Evolutionary conservation across 2,888 invertebrate genomes (phyloP).

Genomic region (Leucoma salicis): DNA sequence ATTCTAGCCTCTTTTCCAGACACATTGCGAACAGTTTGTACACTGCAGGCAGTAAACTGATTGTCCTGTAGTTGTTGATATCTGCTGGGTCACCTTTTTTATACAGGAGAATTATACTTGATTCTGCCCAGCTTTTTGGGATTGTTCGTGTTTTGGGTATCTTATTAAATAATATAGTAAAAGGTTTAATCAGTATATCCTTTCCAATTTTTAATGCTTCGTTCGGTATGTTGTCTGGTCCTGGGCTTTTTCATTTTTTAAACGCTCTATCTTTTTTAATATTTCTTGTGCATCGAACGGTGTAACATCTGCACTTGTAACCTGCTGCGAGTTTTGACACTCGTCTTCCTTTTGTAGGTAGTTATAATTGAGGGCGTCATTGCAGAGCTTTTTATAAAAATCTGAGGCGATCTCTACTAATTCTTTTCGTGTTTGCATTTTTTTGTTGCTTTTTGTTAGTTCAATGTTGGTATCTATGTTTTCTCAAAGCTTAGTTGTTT

Average conservation of each 20-base stretch:
- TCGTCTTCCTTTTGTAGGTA: background rate
- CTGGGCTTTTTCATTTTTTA: conserved; percentile 9
- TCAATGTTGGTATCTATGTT: background rate
- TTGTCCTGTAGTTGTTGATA: conserved; percentile 2
- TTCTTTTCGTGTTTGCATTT: background rate
- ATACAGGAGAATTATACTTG: conserved; percentile 5
- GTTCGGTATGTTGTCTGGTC: conserved; percentile 12
- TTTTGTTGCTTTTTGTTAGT: background rate
- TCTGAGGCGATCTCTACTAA: background rate
- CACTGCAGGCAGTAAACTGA: conserved; percentile 8
- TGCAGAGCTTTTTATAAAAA: background rate
- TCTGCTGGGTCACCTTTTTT: no score
- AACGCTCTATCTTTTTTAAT: conserved; percentile 1
- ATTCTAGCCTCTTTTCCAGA: background rate
- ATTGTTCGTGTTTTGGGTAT: conserved; percentile 5
- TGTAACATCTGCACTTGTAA: background rate
- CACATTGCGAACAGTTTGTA: conserved; percentile 8
- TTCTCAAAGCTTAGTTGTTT: background rate
- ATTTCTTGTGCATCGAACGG: background rate
- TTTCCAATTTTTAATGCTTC: conserved; percentile 10
- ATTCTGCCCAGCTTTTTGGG: conserved; percentile 2
- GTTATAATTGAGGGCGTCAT: background rate
- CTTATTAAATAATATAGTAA: conserved; percentile 8
- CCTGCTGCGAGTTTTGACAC: accelerated
- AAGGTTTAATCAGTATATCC: background rate